Percentiles rank a stretch among this genome's conserved stretches.
phyloP scores from a whole-genome alignment of 1,140 invertebrate genomes.

The Macrotrachela quadricornifera region DNA sequence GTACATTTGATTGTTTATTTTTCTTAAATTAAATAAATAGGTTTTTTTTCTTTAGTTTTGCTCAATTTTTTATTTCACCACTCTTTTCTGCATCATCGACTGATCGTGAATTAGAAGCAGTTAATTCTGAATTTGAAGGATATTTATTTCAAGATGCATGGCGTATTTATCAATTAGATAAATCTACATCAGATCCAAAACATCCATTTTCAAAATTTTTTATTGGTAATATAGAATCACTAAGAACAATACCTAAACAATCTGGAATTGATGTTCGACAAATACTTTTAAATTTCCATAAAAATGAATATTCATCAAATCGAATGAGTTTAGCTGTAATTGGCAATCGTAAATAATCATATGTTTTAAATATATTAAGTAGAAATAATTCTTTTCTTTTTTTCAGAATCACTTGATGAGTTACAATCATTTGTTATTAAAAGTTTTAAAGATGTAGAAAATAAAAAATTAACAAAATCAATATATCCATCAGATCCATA shows the following conservation, averaged over 20 bases:
- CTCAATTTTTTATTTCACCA: conserved; percentile 77
- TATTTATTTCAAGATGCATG: conserved; percentile 67
- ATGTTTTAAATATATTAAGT: too few species aligned
- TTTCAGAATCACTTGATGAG: conserved; percentile 56
- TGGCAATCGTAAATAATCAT: conserved; percentile 41
- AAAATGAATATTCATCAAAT: conserved; percentile 71
- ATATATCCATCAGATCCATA: too few species aligned
- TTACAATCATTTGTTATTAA: conserved; percentile 53
- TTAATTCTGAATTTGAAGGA: conserved; percentile 84
- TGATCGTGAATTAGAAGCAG: conserved; percentile 75
- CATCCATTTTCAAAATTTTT: conserved; percentile 78
- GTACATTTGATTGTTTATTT: conserved; percentile 23
- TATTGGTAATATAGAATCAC: conserved; percentile 60
- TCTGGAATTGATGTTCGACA: conserved; percentile 55
- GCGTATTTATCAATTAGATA: conserved; percentile 66
- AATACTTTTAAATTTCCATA: conserved; percentile 68
- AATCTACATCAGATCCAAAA: conserved; percentile 45
- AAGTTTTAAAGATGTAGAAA: conserved; percentile 53
- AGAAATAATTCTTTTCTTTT: too few species aligned
- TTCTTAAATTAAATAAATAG: neutral
- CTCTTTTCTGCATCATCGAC: conserved; percentile 71
- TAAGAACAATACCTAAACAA: conserved; percentile 53
- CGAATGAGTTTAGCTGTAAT: conserved; percentile 69
- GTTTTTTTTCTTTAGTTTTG: conserved; percentile 42
- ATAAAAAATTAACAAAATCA: conserved; percentile 41